phyloP scores from a whole-genome alignment of 2,797 vertebrate genomes.

The Silurus aristotelis region DNA sequence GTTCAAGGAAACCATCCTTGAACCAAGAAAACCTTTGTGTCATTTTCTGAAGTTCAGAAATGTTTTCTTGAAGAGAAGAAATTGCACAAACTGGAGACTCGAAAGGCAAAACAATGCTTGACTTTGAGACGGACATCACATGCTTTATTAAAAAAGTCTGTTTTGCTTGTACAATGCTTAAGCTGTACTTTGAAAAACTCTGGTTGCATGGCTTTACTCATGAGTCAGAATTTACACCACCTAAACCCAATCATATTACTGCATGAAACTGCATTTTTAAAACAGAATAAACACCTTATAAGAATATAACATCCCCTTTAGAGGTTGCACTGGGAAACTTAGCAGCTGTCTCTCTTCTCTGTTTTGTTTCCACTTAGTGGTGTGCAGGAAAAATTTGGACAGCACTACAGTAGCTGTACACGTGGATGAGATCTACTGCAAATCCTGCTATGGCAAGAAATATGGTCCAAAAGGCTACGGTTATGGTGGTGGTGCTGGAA shows the following conservation, averaged over 20 bases:
- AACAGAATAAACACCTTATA: neutral
- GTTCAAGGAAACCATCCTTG: neutral
- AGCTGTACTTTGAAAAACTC: neutral
- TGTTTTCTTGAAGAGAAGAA: neutral
- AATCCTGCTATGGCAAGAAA: slow-evolving; percentile 96
- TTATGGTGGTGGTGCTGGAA: slow-evolving; percentile 88
- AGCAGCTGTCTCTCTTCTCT: slow-evolving; percentile 19
- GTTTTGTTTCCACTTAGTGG: slow-evolving; percentile 74
- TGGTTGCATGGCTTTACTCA: neutral
- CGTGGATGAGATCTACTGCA: slow-evolving; percentile 94
- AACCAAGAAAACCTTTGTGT: neutral
- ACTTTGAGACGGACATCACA: neutral
- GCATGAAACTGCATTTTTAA: neutral
- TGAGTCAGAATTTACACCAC: neutral
- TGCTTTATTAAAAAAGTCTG: neutral
- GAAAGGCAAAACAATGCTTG: neutral
- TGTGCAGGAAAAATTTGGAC: slow-evolving; percentile 95
- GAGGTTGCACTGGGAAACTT: neutral
- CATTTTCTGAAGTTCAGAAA: neutral
- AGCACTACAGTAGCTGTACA: slow-evolving; percentile 95
- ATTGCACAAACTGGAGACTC: neutral
- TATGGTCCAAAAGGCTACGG: slow-evolving; percentile 97
- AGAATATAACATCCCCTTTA: neutral
- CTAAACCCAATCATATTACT: neutral
- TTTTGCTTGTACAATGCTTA: neutral